A percentile compares a stretch with the other conserved stretches of the same genome.
Evolutionary conservation across 2,113 vertebrate species (phyloP).

Genomic region (Rhodinocichla rosea): DNA sequence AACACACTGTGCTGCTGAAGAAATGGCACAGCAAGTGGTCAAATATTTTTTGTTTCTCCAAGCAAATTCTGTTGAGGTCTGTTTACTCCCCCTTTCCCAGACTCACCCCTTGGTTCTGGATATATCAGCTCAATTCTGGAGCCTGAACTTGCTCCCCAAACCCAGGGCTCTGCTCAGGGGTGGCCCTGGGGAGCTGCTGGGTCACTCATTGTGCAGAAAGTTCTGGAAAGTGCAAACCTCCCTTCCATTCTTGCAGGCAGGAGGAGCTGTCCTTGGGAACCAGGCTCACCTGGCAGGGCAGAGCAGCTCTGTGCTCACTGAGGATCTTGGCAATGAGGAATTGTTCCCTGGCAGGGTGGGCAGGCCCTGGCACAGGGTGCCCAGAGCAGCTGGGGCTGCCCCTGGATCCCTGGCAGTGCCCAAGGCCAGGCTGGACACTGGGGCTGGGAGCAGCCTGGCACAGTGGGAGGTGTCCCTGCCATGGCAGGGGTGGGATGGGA

Average conservation of each 20-base stretch:
- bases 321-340: background rate
- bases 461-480: background rate
- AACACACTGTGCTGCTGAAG: background rate
- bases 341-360: background rate
- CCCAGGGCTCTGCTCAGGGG: background rate
- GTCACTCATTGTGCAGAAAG: background rate
- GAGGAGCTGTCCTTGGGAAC: background rate
- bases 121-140: background rate
- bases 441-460: background rate
- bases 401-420: background rate
- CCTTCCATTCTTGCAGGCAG: background rate
- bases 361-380: background rate
- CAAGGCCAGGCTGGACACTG: background rate
- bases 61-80: slow-evolving; percentile 20
- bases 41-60: background rate
- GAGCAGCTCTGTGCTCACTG: background rate
- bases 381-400: background rate
- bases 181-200: background rate
- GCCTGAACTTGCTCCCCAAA: background rate
- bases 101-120: background rate
- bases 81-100: background rate
- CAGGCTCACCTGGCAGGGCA: background rate
- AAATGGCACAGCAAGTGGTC: background rate
- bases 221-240: background rate
- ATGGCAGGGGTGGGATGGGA: background rate